A percentile compares a stretch with the other conserved stretches of the same genome.
These are phyloP conservation scores for Cerastis rubricosa DNA, from an alignment of 2,888 invertebrate genomes.

Conservation along the genomic window DNA sequence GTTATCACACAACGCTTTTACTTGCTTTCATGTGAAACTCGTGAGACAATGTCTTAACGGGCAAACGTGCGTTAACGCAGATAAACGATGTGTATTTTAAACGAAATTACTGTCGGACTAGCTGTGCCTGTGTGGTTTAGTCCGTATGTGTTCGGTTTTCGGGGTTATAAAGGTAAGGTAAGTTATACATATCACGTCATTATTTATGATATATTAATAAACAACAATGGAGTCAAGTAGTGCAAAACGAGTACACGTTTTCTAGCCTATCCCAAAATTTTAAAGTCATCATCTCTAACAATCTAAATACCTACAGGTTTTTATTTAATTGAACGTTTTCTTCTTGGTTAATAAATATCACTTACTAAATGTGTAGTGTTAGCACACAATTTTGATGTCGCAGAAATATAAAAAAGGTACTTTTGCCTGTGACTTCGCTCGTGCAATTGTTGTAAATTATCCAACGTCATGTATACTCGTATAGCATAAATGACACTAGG, in stretches of 20 bases:
- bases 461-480: no score
- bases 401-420: no score
- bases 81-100: slow-evolving; percentile 44
- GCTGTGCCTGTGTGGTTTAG: not conserved
- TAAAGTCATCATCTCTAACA: not conserved
- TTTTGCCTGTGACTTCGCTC: no score
- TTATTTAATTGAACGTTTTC: no score
- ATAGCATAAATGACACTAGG: no score
- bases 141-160: not conserved
- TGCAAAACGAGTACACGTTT: not conserved
- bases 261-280: not conserved
- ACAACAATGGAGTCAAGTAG: not conserved
- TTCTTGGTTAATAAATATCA: no score
- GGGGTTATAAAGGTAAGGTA: not conserved
- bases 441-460: no score
- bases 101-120: slow-evolving; percentile 35
- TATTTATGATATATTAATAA: not conserved
- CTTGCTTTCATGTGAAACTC: slow-evolving; percentile 73
- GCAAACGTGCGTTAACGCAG: slow-evolving; percentile 46
- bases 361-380: no score
- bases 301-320: no score
- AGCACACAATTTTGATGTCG: no score
- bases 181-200: not conserved
- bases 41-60: slow-evolving; percentile 68
- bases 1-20: slow-evolving; percentile 72